Base-by-base conservation (phyloP, 2,797 vertebrate genomes). In the Numenius phaeopus region DNA sequence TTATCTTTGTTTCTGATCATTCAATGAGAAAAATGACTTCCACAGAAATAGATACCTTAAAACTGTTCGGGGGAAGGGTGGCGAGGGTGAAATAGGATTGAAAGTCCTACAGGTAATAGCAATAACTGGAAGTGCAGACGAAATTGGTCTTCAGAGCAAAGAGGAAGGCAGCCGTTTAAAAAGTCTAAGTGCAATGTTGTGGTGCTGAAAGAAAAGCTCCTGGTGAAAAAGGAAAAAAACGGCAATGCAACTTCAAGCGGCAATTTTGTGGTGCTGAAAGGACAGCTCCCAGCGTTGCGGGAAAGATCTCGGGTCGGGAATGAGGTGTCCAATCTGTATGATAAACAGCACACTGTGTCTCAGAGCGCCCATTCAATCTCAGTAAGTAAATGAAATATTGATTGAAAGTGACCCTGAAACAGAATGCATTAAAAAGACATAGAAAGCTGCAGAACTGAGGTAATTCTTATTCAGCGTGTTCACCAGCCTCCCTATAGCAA, bases 331-430 rank as follows among this genome's bases (percentile, higher is more conserved):
- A 98, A 98, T 98, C 98, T 98, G 98, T 98, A 98, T 98, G 98
- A 98, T 98, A 98, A 98, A 98, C 98, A 98, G 98, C 98, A 98
- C 98, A 98, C 98, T 98, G 98, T 98, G 98, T 98, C 98, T 98
- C 98, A 98, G 98, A 98, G 98, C 98, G 98, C 98, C 98, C 98
- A 98, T 99, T 99, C 98, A 99, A 99, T 99, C 98, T 98, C 98
- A 98, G 98, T 98, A 99, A 99, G 98, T 99, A 99, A 99, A 99
- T 99, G 98, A 99, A 99, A 99, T 99, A 99, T 99, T 99, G 98
- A 99, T 99, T 99, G 98, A 98, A 99, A 99, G 98, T 99, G 98
- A 99, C 98, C 98, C 98, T 99, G 98, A 98, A 99, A 99, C 98
- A 98, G 98, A 99, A 99, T 98, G 98, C 98, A 99, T 99, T 99